Conservation (phyloP, 2,888 invertebrate species). For the Ormyrus thymus region DNA sequence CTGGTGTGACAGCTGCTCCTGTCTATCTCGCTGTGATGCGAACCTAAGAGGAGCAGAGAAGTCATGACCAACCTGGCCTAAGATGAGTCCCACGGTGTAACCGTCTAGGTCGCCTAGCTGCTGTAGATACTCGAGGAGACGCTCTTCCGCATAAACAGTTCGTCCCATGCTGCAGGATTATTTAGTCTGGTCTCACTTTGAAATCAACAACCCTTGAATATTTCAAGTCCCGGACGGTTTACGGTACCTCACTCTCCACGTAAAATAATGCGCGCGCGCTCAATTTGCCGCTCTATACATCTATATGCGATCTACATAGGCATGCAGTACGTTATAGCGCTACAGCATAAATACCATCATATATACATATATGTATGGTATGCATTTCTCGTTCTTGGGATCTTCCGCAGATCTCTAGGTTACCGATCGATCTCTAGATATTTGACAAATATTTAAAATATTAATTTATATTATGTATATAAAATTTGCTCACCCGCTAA, state of each 20-base stretch:
- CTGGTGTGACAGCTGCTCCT: slow-evolving; percentile 59
- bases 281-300: slow-evolving; percentile 26
- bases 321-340: too few species aligned
- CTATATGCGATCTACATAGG: too few species aligned
- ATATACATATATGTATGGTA: too few species aligned
- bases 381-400: not conserved
- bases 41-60: slow-evolving; percentile 43
- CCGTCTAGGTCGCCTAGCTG: slow-evolving; percentile 80
- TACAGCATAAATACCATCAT: too few species aligned
- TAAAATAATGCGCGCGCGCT: slow-evolving; percentile 6
- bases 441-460: too few species aligned
- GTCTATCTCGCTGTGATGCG: slow-evolving; percentile 30
- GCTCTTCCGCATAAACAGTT: slow-evolving; percentile 82
- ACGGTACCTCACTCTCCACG: not conserved
- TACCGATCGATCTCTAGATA: not conserved
- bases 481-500: too few species aligned
- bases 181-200: not conserved
- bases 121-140: slow-evolving; percentile 81
- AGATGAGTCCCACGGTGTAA: slow-evolving; percentile 84
- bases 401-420: slow-evolving; percentile 4
- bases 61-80: slow-evolving; percentile 82
- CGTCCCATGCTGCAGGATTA: slow-evolving; percentile 78
- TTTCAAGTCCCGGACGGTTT: not conserved
- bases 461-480: too few species aligned
- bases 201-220: not conserved